phyloP scores from a whole-genome alignment of 2,888 invertebrate genomes.

The Caenorhabditis macrosperma region DNA sequence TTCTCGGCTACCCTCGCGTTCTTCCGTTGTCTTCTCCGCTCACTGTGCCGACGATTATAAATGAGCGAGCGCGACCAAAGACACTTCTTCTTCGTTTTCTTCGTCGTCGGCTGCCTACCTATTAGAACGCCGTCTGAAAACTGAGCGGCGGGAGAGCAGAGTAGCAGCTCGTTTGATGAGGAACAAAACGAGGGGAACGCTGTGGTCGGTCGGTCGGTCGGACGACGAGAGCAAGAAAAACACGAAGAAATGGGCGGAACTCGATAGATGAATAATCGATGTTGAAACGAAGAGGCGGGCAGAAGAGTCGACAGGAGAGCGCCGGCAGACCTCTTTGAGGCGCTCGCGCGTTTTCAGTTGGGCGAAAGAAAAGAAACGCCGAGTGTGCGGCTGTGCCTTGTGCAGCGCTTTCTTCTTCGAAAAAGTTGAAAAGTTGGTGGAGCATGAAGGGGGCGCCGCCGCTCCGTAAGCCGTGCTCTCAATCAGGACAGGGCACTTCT shows the following conservation, averaged over 20 bases:
- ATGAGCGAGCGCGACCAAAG: slow-evolving; percentile 18
- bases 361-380: slow-evolving; percentile 40
- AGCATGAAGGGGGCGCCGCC: slow-evolving; percentile 39
- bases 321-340: slow-evolving; percentile 17
- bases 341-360: slow-evolving; percentile 41
- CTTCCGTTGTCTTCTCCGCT: background rate
- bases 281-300: slow-evolving; percentile 57
- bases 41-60: slow-evolving; percentile 13
- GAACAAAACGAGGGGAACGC: background rate
- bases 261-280: slow-evolving; percentile 62
- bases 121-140: slow-evolving; percentile 37
- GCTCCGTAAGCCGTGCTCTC: slow-evolving; percentile 44
- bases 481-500: slow-evolving; percentile 54
- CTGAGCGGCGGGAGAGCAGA: slow-evolving; percentile 17
- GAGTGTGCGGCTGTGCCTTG: slow-evolving; percentile 6
- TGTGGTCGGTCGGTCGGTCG: background rate
- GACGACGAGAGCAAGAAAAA: slow-evolving; percentile 46
- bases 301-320: slow-evolving; percentile 54
- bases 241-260: slow-evolving; percentile 59
- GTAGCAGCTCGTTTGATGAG: slow-evolving; percentile 10
- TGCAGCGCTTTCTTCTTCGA: slow-evolving; percentile 33
- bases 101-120: slow-evolving; percentile 38
- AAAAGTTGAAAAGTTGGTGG: slow-evolving; percentile 56
- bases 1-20: background rate
- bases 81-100: slow-evolving; percentile 7